Evolutionary conservation across 2,113 vertebrate genomes (phyloP).

Genomic region (Martes martes): DNA sequence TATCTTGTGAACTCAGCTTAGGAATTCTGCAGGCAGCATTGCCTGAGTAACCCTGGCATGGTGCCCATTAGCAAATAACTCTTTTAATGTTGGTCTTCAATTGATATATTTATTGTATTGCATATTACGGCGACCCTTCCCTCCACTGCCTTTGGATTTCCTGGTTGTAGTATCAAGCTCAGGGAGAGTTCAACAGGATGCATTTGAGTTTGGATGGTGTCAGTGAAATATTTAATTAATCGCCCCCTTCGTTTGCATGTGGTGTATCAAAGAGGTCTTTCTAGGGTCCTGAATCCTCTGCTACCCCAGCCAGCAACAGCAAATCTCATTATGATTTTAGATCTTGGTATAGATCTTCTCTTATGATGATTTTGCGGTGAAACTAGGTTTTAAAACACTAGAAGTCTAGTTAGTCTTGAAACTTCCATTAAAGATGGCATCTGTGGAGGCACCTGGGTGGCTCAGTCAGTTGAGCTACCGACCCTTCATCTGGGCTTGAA

Average conservation of each 20-base stretch:
- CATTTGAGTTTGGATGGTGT: conserved; percentile 59
- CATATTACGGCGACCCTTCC: conserved; percentile 73
- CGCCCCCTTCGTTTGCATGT: conserved; percentile 53
- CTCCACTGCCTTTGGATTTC: conserved; percentile 74
- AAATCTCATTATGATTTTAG: conserved; percentile 5
- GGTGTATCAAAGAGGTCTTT: neutral
- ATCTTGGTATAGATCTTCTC: neutral
- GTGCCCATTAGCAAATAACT: conserved; percentile 89
- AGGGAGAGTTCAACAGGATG: conserved; percentile 51
- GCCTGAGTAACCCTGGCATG: conserved; percentile 86
- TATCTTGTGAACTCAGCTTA: conserved; percentile 88
- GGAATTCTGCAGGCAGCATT: conserved; percentile 87
- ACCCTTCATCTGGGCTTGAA: neutral
- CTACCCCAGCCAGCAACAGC: neutral
- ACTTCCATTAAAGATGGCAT: neutral
- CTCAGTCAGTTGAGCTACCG: neutral
- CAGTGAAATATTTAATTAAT: conserved; percentile 58
- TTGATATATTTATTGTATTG: conserved; percentile 85
- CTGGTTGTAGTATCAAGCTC: conserved; percentile 64
- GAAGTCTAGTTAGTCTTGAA: conserved; percentile 19
- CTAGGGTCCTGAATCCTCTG: neutral
- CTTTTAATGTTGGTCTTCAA: conserved; percentile 88
- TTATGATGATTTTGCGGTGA: neutral
- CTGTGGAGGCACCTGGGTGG: neutral
- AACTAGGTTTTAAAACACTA: conserved; percentile 16